phyloP scores from a whole-genome alignment of 2,113 vertebrate genomes.

The Pelmatolapia mariae region DNA sequence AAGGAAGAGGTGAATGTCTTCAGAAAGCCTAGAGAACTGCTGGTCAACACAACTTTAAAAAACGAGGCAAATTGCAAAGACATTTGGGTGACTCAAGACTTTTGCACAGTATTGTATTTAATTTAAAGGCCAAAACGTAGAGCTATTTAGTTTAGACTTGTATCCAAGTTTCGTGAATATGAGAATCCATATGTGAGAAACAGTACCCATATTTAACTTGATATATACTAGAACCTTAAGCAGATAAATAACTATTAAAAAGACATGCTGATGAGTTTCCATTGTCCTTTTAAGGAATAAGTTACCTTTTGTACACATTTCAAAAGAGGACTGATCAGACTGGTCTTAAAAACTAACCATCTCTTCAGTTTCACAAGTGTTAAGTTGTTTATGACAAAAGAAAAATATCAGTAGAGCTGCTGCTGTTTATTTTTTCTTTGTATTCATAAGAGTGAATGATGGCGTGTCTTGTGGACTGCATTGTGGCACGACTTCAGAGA shows the following conservation, averaged over 20 bases:
- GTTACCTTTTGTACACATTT: not conserved
- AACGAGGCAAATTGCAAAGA: not conserved
- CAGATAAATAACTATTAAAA: not conserved
- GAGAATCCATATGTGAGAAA: not conserved
- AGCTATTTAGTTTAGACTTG: not conserved
- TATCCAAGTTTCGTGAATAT: not conserved
- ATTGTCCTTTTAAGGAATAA: not conserved
- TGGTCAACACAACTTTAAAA: not conserved
- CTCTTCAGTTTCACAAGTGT: not conserved
- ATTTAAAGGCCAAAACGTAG: not conserved
- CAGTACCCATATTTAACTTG: not conserved
- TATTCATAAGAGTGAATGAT: not conserved
- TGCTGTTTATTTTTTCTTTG: not conserved
- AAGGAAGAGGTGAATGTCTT: not conserved
- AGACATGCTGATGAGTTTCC: rapidly evolving
- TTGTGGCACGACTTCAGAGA: not conserved
- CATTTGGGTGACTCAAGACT: not conserved
- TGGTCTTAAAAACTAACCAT: not conserved
- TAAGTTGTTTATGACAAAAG: not conserved
- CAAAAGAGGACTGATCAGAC: not conserved
- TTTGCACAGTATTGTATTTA: not conserved
- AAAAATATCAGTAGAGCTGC: not conserved
- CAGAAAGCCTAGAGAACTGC: not conserved
- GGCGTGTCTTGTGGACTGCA: not conserved
- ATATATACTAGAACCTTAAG: not conserved